These are phyloP conservation scores for Pyrrhia umbra DNA, from an alignment of 2,888 invertebrate genomes.

Conservation along the genomic window DNA sequence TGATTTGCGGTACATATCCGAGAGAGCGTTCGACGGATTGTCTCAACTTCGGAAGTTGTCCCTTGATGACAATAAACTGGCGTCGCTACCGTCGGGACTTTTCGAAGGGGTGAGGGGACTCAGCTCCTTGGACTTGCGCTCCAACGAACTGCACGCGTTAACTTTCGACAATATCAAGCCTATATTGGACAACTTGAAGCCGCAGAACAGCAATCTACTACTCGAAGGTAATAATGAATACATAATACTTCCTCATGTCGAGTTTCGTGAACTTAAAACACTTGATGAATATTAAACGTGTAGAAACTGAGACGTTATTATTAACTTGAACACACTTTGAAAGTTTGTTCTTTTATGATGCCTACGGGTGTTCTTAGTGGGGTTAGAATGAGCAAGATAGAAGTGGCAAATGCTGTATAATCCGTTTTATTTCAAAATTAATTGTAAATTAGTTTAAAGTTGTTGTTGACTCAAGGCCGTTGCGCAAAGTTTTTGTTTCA, in stretches of 20 bases:
- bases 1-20: constrained; percentile 93
- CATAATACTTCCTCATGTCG: constrained; percentile 75
- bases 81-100: constrained; percentile 92
- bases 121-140: constrained; percentile 93
- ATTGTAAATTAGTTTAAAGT: constrained; percentile 57
- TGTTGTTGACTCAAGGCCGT: constrained; percentile 35
- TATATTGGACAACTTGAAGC: constrained; percentile 94
- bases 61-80: constrained; percentile 94
- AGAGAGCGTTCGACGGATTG: constrained; percentile 94
- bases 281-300: constrained; percentile 84
- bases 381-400: constrained; percentile 62
- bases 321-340: constrained; percentile 81
- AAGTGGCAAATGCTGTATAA: constrained; percentile 72
- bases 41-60: constrained; percentile 93
- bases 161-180: constrained; percentile 94
- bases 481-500: constrained; percentile 41
- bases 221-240: constrained; percentile 92
- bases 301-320: constrained; percentile 78
- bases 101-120: constrained; percentile 94
- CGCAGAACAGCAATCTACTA: constrained; percentile 93
- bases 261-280: constrained; percentile 82
- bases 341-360: constrained; percentile 83
- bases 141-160: constrained; percentile 94
- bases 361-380: constrained; percentile 78
- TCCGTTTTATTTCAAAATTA: constrained; percentile 65